Base-by-base conservation (phyloP, 2,888 invertebrate genomes). In the Agrotis puta region DNA sequence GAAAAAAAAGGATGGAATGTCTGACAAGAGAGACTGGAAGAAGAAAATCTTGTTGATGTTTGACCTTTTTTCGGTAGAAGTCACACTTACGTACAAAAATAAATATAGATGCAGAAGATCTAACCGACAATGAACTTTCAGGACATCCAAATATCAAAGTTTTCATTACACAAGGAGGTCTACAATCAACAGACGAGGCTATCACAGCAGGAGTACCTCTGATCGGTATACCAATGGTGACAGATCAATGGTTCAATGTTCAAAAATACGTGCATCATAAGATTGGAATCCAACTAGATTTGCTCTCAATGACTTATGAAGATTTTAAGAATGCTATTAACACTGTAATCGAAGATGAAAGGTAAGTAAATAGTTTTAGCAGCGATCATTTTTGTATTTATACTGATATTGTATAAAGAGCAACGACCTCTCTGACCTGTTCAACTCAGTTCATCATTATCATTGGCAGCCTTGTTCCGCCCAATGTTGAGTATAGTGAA, bases 141-240 rank as follows among this genome's bases (percentile, higher is more conserved):
- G 77, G 61, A 9, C 77, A 78, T 65, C 68, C 65, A n/a, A 78
- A 78, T 58, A 72, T 94, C 13, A 94, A 93, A 76, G 54, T 92
- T 1, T 94, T 94, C 63, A 88, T 94, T 27, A 92, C 92, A 4
- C 93, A 94, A 90, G 92, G 92, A 51, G 94, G 93, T 6, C 73
- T 92, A 2, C 93, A 93, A 75, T 93, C 93, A 0, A 85, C 90
- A 0, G 92, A 93, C 18, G 77, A 77, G 6, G 76, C 70, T 53
- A 53, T 76, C 18, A 58, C 76, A 53, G 77, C 77, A 50, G 86
- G 87, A 47, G 88, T 92, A 4, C 93, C 93, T 5, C 69, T 93
- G 3, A 80, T 93, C 43, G 92, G 88, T 9, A 33, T 94, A 27
- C 92, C 92, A 2, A 89, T 93, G 81, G 64, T 90, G 51, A 88